These are phyloP conservation scores for Cyprinodon diabolis DNA, from an alignment of 2,797 vertebrate genomes.

Conservation along the genomic window DNA sequence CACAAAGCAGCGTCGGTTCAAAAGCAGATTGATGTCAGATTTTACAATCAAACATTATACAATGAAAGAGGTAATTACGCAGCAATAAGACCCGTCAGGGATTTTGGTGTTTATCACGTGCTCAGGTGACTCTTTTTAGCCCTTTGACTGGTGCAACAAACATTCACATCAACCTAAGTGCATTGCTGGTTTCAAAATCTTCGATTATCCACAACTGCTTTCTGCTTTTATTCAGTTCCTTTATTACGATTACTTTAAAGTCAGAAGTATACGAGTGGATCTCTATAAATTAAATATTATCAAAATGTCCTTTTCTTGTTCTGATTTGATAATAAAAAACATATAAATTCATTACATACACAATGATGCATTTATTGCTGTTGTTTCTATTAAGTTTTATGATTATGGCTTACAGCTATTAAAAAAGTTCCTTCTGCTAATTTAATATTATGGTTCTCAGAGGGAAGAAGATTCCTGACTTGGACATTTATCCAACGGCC, in stretches of 20 bases:
- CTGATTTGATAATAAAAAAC: not conserved
- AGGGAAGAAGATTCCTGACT: no score
- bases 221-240: slow-evolving; percentile 30
- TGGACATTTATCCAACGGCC: not conserved
- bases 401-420: not conserved
- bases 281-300: not conserved
- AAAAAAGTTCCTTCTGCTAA: no score
- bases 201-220: slow-evolving; percentile 63
- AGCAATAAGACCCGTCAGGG: slow-evolving; percentile 66
- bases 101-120: slow-evolving; percentile 53
- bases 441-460: no score
- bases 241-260: slow-evolving; percentile 46
- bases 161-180: slow-evolving; percentile 72
- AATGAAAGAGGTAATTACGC: slow-evolving; percentile 75
- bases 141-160: slow-evolving; percentile 77
- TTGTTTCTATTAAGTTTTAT: not conserved
- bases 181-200: slow-evolving; percentile 68
- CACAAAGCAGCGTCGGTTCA: slow-evolving; percentile 69
- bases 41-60: slow-evolving; percentile 64
- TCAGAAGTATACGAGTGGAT: slow-evolving; percentile 25
- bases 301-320: not conserved
- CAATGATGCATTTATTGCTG: not conserved
- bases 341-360: not conserved
- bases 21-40: slow-evolving; percentile 46
- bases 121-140: slow-evolving; percentile 72